phyloP scores from a whole-genome alignment of 2,797 vertebrate species.

The Phataginus tricuspis region DNA sequence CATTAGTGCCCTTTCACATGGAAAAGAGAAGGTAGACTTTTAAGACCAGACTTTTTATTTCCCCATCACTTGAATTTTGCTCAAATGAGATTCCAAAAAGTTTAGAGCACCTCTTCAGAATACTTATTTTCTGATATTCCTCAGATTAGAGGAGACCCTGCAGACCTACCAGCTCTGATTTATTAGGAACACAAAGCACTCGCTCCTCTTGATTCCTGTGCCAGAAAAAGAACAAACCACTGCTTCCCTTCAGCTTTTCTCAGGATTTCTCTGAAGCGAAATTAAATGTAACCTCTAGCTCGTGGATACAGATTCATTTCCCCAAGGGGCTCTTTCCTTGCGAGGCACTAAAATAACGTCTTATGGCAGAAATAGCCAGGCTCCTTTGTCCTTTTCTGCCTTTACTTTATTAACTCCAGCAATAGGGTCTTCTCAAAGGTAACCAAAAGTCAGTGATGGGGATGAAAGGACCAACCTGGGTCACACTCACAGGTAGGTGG shows the following conservation, averaged over 20 bases:
- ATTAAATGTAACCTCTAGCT: conserved; percentile 8
- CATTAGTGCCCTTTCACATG: not conserved
- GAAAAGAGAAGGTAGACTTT: not conserved
- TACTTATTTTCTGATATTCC: not conserved
- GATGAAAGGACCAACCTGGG: not conserved
- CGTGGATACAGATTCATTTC: not conserved
- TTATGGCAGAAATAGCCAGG: not conserved
- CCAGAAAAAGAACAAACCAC: not conserved
- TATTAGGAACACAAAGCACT: not conserved
- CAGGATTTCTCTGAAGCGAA: conserved; percentile 58
- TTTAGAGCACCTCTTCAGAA: not conserved
- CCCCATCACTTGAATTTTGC: not conserved
- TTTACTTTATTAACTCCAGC: not conserved
- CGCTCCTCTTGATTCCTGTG: not conserved
- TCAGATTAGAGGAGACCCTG: not conserved
- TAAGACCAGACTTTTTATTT: not conserved
- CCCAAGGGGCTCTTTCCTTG: conserved; percentile 21
- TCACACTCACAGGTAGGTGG: not conserved
- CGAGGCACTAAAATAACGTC: conserved; percentile 31
- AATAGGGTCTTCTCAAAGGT: not conserved
- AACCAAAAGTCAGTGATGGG: not conserved
- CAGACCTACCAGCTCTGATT: not conserved
- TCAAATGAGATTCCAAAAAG: not conserved
- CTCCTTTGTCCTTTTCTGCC: not conserved
- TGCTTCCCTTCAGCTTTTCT: conserved; percentile 23